A percentile compares a stretch with the other conserved stretches of the same genome.
Conservation (phyloP, 1,140 invertebrate genomes). For the Danaus plexippus region DNA sequence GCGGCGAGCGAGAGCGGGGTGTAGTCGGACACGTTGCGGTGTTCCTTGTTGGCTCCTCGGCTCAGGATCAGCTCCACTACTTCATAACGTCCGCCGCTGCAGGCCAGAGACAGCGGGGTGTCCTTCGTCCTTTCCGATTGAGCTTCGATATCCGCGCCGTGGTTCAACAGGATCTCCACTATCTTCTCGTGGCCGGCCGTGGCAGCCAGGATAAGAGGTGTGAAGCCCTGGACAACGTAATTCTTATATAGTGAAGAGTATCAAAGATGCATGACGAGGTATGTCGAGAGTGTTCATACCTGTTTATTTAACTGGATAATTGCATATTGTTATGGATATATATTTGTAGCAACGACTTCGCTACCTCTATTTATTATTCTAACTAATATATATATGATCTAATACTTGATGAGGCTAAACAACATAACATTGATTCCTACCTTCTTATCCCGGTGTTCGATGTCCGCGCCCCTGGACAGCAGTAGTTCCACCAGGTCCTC, state of each 20-base stretch:
- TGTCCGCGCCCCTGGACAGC: constrained; percentile 90
- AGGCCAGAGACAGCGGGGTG: constrained; percentile 96
- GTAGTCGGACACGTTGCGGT: constrained; percentile 99
- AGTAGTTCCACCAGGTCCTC: constrained; percentile 95
- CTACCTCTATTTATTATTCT: too few species aligned
- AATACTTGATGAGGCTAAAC: too few species aligned
- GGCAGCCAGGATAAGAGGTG: constrained; percentile 96
- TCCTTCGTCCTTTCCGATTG: constrained; percentile 99
- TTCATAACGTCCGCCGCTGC: constrained; percentile 97
- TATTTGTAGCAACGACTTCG: too few species aligned
- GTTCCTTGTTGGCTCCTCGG: constrained; percentile 96
- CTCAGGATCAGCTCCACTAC: constrained; percentile 93
- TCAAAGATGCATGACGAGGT: too few species aligned
- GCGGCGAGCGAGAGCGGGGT: constrained; percentile 98
- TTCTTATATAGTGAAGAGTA: neutral
- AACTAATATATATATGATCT: too few species aligned
- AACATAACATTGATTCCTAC: constrained; percentile 18
- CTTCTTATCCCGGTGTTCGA: constrained; percentile 99
- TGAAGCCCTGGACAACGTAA: constrained; percentile 81
- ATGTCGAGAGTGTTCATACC: too few species aligned
- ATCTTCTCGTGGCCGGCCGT: constrained; percentile 97
- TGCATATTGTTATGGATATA: too few species aligned
- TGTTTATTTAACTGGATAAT: too few species aligned
- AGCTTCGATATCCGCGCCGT: constrained; percentile 96
- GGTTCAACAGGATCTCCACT: constrained; percentile 93